Evolutionary conservation across 1,140 invertebrate species (phyloP).

Genomic region (Tribolium madens): DNA sequence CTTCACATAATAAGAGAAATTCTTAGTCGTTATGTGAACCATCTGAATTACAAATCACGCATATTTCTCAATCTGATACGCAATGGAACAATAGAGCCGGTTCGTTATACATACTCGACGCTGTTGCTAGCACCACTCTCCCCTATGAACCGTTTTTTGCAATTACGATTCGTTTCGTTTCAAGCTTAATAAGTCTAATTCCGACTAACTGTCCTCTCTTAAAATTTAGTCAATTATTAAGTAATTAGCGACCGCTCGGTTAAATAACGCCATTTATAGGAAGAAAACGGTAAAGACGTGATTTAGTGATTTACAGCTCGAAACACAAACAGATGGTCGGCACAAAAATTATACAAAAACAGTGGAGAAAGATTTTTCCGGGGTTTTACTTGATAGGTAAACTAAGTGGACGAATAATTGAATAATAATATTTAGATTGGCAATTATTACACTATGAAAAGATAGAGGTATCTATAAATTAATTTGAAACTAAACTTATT

Average conservation of each 20-base stretch:
- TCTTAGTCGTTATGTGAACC: conserved; percentile 50
- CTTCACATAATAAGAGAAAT: conserved; percentile 52
- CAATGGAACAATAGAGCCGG: conserved; percentile 37
- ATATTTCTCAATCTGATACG: conserved; percentile 44
- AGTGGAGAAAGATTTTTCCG: no score
- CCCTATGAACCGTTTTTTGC: neutral
- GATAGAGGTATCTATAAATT: conserved; percentile 24
- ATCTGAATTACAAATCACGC: conserved; percentile 43
- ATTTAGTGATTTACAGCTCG: conserved; percentile 7
- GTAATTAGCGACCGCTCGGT: conserved; percentile 6
- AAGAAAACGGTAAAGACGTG: conserved; percentile 23
- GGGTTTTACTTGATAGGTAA: neutral
- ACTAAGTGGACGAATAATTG: neutral
- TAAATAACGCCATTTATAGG: conserved; percentile 10
- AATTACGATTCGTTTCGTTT: conserved; percentile 20
- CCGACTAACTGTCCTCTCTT: neutral
- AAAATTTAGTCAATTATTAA: conserved; percentile 36
- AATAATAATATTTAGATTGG: conserved; percentile 39
- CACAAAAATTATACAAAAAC: neutral
- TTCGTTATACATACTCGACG: neutral
- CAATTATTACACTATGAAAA: conserved; percentile 22
- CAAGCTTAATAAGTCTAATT: conserved; percentile 26
- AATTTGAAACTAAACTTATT: conserved; percentile 45
- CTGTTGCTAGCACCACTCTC: neutral
- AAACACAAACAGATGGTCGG: conserved; percentile 27